phyloP scores from a whole-genome alignment of 2,888 invertebrate genomes.

The Pheosia gnoma region DNA sequence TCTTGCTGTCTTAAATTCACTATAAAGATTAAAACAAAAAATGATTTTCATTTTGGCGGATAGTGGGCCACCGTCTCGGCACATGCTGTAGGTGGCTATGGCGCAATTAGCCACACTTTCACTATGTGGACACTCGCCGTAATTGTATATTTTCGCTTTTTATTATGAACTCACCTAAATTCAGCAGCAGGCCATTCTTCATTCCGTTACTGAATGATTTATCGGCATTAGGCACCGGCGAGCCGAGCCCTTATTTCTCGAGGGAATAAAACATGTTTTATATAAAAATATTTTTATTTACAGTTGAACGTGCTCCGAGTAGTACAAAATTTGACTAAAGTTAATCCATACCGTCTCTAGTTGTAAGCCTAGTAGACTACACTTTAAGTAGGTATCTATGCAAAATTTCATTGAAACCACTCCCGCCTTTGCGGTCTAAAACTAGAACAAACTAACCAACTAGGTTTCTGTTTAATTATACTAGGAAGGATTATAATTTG shows the following conservation, averaged over 20 bases:
- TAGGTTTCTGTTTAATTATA: neutral
- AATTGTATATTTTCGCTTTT: slow-evolving; percentile 35
- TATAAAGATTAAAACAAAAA: neutral
- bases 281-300: slow-evolving; percentile 35
- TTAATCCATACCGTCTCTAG: neutral
- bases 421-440: neutral
- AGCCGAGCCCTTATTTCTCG: slow-evolving; percentile 8
- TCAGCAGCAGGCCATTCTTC: slow-evolving; percentile 17
- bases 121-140: slow-evolving; percentile 53
- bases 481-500: neutral
- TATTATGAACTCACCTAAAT: slow-evolving; percentile 28
- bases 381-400: neutral
- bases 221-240: slow-evolving; percentile 11
- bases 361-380: too few species aligned
- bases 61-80: slow-evolving; percentile 5
- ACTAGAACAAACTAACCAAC: neutral
- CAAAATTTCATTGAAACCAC: neutral
- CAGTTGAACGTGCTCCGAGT: slow-evolving; percentile 16
- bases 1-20: neutral
- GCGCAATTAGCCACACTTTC: slow-evolving; percentile 59
- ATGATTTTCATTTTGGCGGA: neutral
- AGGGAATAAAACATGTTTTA: slow-evolving; percentile 21
- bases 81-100: slow-evolving; percentile 29
- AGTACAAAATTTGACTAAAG: slow-evolving; percentile 12
- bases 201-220: slow-evolving; percentile 13